These are phyloP conservation scores for Agriotes lineatus DNA, from an alignment of 2,888 invertebrate species.

Conservation along the genomic window DNA sequence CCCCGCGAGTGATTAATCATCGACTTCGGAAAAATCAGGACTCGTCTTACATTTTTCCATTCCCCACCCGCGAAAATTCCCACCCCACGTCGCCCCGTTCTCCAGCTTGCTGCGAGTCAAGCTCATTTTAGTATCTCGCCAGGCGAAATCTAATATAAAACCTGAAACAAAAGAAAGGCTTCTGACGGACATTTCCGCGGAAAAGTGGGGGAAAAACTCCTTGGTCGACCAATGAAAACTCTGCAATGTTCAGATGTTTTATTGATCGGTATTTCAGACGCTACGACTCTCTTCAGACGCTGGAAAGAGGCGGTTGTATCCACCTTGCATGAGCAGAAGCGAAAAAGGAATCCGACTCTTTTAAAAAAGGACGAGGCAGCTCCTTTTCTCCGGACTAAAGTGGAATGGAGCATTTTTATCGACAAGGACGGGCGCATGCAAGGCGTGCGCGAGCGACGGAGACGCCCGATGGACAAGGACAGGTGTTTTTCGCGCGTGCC, in stretches of 20 bases:
- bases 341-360: slow-evolving; percentile 48
- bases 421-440: slow-evolving; percentile 28
- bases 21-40: slow-evolving; percentile 2
- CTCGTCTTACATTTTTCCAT: slow-evolving; percentile 24
- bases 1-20: too few relatives aligned
- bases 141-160: slow-evolving; percentile 62
- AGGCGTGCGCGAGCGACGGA: slow-evolving; percentile 30
- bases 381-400: slow-evolving; percentile 51
- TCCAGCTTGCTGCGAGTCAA: slow-evolving; percentile 51
- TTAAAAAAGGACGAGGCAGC: slow-evolving; percentile 46
- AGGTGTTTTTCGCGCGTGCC: slow-evolving; percentile 35
- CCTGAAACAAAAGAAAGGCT: slow-evolving; percentile 65
- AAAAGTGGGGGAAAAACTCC: slow-evolving; percentile 65
- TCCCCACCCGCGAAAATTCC: slow-evolving; percentile 30
- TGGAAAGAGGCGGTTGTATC: slow-evolving; percentile 43
- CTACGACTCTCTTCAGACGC: slow-evolving; percentile 58
- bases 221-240: slow-evolving; percentile 65
- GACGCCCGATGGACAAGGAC: slow-evolving; percentile 30
- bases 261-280: slow-evolving; percentile 66
- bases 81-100: slow-evolving; percentile 47
- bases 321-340: slow-evolving; percentile 41
- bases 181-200: slow-evolving; percentile 64
- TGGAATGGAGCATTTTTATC: slow-evolving; percentile 42
- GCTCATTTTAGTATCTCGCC: slow-evolving; percentile 54
- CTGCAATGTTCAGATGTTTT: slow-evolving; percentile 64